Base-by-base conservation (phyloP, 1,140 invertebrate genomes). In the Drosophila obscura region DNA sequence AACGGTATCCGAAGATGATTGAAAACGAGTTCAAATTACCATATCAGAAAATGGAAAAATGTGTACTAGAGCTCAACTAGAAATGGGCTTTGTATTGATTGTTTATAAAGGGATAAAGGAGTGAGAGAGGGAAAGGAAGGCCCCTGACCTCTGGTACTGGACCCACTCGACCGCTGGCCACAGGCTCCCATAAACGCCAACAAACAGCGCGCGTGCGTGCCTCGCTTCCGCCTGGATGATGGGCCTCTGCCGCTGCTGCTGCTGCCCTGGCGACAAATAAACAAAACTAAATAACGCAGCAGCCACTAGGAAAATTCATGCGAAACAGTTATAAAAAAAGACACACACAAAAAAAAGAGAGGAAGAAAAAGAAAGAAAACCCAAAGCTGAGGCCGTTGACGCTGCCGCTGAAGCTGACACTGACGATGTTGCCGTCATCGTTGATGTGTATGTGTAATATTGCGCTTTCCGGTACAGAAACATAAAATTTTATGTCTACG, bases 401-500 rank as follows among this genome's bases (percentile, higher is more conserved):
- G 64, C 43, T 67, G 62, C n/a, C 44, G 60, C 5, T 19, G 41
- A 11, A 35, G 46, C 0, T 19, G 39, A 28, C 45, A 39, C 0
- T 24, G 66, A 56, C 35, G 58, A 16, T 49, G 72, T 52, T 73
- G 74, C 43, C 61, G 77, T 74, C 69, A 73, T 73, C 49, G 72
- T 61, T 80, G 77, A 55, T 77, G 66, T 77, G 68, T 60, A 51
- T 72, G 67, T 79, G 82, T 78, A 78, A 88, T 88, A 76, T 76
- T 67, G 82, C 72, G 83, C 71, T 87, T 87, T 87, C 82, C 83
- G 82, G 82, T 82, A 83, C 66, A 88, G 67, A 88, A 87, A 83
- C 82, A 87, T 88, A 88, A 88, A 79, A 88, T 83, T 87, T 85
- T 87, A 85, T 85, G 83, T 87, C 74, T 67, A 85, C 82, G 73